Evolutionary conservation across 2,797 vertebrate genomes (phyloP).

Genomic region (Myiotriccus ornatus): DNA sequence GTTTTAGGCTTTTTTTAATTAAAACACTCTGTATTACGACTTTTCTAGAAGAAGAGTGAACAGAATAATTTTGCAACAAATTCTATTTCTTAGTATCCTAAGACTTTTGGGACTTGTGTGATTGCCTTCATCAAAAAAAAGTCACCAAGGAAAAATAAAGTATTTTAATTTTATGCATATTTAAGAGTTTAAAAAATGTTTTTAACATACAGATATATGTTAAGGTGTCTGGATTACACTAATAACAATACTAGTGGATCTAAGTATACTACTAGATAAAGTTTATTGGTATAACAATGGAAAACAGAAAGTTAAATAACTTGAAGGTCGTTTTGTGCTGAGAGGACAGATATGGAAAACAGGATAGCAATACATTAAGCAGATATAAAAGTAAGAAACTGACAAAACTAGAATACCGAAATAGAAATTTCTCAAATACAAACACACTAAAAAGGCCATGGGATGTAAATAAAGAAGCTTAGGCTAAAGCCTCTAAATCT

Average conservation of each 20-base stretch:
- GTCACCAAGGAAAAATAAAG: background rate
- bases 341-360: background rate
- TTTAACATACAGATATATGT: background rate
- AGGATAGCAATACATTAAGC: background rate
- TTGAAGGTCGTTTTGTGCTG: slow-evolving; percentile 10
- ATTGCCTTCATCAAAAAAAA: background rate
- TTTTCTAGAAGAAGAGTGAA: background rate
- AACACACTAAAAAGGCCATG: background rate
- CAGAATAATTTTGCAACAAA: background rate
- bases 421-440: background rate
- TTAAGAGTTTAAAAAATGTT: background rate
- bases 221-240: background rate
- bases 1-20: background rate
- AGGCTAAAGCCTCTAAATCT: background rate
- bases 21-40: background rate
- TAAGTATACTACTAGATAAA: background rate
- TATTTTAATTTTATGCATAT: slow-evolving; percentile 4
- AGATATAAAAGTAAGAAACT: background rate
- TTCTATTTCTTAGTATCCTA: background rate
- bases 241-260: background rate
- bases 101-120: background rate
- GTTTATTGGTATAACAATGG: background rate
- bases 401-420: background rate
- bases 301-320: slow-evolving; percentile 35
- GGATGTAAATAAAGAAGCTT: background rate